Conservation (phyloP, 2,888 invertebrate species). For the Leucophenga maculata region DNA sequence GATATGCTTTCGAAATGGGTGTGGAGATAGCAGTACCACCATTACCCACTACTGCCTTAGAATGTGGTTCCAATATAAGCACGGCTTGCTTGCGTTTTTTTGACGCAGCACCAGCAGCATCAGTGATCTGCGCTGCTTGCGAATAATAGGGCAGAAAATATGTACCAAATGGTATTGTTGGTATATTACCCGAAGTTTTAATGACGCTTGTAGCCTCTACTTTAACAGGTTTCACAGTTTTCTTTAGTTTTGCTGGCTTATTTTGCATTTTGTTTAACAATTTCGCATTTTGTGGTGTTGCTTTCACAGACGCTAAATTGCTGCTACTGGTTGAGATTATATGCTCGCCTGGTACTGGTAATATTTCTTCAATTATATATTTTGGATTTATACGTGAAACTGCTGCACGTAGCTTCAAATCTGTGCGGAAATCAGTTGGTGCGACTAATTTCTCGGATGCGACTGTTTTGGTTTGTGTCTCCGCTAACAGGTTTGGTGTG, state of each 20-base stretch:
- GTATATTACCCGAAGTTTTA: conserved; percentile 62
- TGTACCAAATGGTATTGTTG: conserved; percentile 66
- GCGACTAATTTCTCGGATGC: neutral
- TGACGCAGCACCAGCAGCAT: conserved; percentile 26
- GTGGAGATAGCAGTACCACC: conserved; percentile 81
- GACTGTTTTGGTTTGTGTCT: conserved; percentile 47
- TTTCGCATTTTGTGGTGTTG: neutral
- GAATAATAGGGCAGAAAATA: conserved; percentile 67
- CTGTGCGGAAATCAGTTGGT: conserved; percentile 27
- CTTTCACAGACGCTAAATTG: conserved; percentile 10
- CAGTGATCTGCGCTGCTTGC: conserved; percentile 34
- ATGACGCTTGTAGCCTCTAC: conserved; percentile 69
- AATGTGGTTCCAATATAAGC: conserved; percentile 77
- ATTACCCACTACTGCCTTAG: conserved; percentile 78
- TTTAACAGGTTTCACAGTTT: conserved; percentile 49
- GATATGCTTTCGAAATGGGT: conserved; percentile 79
- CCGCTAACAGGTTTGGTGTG: conserved; percentile 28
- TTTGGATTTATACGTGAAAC: conserved; percentile 65
- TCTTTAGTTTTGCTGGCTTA: conserved; percentile 33
- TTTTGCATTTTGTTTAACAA: conserved; percentile 26
- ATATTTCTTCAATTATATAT: conserved; percentile 68
- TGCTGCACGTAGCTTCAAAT: conserved; percentile 60
- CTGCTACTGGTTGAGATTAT: conserved; percentile 46
- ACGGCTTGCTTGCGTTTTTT: conserved; percentile 65
- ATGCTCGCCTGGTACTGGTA: conserved; percentile 62